These are phyloP conservation scores for Pseudomyrmex cubaensis DNA, from an alignment of 1,140 invertebrate genomes.

Conservation along the genomic window DNA sequence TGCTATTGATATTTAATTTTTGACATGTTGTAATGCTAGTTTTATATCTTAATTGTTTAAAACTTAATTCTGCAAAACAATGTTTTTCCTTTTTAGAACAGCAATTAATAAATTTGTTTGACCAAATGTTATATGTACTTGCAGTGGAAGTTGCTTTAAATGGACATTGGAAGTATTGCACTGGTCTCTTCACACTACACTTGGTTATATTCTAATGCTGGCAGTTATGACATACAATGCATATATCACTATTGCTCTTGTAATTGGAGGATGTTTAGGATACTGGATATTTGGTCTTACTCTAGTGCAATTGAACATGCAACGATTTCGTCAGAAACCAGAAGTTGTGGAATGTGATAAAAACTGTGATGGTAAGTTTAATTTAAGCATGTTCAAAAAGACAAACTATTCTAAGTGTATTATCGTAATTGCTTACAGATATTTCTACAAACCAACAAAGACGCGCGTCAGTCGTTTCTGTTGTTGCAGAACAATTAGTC, in stretches of 20 bases:
- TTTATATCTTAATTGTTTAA: not conserved
- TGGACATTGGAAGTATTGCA: conserved; percentile 80
- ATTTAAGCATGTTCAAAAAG: not conserved
- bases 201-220: conserved; percentile 95
- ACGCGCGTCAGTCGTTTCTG: conserved; percentile 75
- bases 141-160: conserved; percentile 70
- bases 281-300: conserved; percentile 87
- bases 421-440: conserved; percentile 70
- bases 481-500: conserved; percentile 75
- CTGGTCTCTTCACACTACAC: conserved; percentile 84
- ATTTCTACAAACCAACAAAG: conserved; percentile 68
- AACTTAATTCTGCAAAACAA: not conserved
- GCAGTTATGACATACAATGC: conserved; percentile 96
- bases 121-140: conserved; percentile 18
- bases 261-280: conserved; percentile 91
- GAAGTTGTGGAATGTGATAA: conserved; percentile 74
- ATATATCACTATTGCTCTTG: conserved; percentile 91
- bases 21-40: not conserved
- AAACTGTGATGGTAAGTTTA: conserved; percentile 76
- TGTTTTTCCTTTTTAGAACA: not conserved
- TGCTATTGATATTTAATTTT: not conserved
- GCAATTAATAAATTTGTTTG: conserved; percentile 7
- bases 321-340: conserved; percentile 67
- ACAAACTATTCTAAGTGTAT: not conserved
- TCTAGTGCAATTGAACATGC: conserved; percentile 76